These are phyloP conservation scores for Anagyrus pseudococci DNA, from an alignment of 2,888 invertebrate genomes.

Conservation along the genomic window DNA sequence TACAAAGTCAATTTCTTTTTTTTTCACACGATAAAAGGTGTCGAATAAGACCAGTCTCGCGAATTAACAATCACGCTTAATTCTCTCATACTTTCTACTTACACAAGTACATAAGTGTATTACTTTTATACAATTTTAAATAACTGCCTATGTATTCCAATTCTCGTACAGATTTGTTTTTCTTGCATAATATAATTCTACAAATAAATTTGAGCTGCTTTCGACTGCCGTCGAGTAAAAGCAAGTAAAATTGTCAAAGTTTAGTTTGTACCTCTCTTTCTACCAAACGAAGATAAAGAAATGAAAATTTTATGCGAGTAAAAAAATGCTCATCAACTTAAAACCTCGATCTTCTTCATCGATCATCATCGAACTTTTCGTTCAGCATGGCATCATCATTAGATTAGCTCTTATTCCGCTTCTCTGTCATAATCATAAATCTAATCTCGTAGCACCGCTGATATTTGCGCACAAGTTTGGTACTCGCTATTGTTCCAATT, in stretches of 20 bases:
- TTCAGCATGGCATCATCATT: slow-evolving; percentile 22
- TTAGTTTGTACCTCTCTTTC: slow-evolving; percentile 24
- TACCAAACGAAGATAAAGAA: slow-evolving; percentile 8
- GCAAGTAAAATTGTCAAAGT: slow-evolving; percentile 17
- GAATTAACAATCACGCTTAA: slow-evolving; percentile 32
- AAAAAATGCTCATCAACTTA: slow-evolving; percentile 9
- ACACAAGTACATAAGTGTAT: slow-evolving; percentile 45
- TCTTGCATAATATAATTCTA: slow-evolving; percentile 20
- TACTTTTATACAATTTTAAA: slow-evolving; percentile 54
- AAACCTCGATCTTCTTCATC: slow-evolving; percentile 14
- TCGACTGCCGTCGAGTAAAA: neutral
- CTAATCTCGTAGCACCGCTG: slow-evolving; percentile 25
- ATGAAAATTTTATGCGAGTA: slow-evolving; percentile 9
- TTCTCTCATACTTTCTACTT: slow-evolving; percentile 44
- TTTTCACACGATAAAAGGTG: slow-evolving; percentile 43
- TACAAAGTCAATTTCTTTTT: slow-evolving; percentile 49
- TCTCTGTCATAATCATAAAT: neutral
- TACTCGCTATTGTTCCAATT: neutral
- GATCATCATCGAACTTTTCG: slow-evolving; percentile 24
- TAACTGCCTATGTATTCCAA: slow-evolving; percentile 40
- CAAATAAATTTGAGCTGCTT: slow-evolving; percentile 18
- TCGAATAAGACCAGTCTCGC: slow-evolving; percentile 39
- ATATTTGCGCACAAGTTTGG: slow-evolving; percentile 22
- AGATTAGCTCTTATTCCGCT: too few species aligned
- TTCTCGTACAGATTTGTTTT: slow-evolving; percentile 19